A percentile compares a stretch with the other conserved stretches of the same genome.
These are phyloP conservation scores for Anarhynchus alexandrinus DNA, from an alignment of 2,113 vertebrate species.

Conservation along the genomic window DNA sequence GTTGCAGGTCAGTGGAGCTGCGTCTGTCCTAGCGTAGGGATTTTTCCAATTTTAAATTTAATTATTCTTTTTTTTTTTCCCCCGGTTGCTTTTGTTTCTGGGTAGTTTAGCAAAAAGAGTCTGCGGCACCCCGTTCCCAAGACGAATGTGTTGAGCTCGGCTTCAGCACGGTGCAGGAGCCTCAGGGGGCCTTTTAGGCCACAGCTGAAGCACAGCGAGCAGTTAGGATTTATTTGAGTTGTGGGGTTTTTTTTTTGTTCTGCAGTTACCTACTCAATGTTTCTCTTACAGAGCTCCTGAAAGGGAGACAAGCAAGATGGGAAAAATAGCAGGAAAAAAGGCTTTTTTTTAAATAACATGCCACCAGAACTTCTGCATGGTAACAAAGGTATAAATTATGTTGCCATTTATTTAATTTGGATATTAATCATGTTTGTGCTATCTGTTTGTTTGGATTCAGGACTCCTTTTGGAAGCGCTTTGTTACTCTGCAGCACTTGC, in stretches of 20 bases:
- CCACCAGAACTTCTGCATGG: constrained; percentile 8
- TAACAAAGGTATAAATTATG: not conserved
- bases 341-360: constrained; percentile 5
- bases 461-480: not conserved
- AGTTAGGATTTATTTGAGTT: not conserved
- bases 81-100: not conserved
- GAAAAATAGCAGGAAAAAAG: not conserved
- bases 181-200: not conserved
- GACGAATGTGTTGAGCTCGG: not conserved
- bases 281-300: constrained; percentile 42
- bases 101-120: rapidly evolving
- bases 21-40: rapidly evolving
- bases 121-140: rapidly evolving
- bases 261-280: not conserved
- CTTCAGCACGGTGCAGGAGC: not conserved
- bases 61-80: rapidly evolving
- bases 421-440: not conserved
- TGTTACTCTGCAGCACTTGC: not conserved
- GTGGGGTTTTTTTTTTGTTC: not conserved
- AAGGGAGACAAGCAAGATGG: not conserved
- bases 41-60: rapidly evolving
- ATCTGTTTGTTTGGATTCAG: not conserved
- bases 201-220: not conserved
- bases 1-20: not conserved
- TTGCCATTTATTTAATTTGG: not conserved